These are phyloP conservation scores for Lithobates sylvaticus DNA, from an alignment of 2,797 vertebrate genomes.

Conservation along the genomic window DNA sequence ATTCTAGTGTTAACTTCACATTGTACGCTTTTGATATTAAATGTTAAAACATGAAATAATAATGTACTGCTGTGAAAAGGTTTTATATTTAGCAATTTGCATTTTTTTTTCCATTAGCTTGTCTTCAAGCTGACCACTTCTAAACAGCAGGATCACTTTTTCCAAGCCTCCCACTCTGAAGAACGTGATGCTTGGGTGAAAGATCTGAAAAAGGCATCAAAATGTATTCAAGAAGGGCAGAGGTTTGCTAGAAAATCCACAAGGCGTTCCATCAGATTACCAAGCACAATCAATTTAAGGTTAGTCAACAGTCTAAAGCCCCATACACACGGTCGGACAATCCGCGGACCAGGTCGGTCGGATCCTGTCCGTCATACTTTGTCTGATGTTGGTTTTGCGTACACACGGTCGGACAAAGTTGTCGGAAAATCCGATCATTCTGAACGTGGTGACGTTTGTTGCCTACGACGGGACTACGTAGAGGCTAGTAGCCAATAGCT, in stretches of 20 bases:
- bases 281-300: conserved; percentile 88
- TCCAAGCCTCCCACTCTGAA: conserved; percentile 91
- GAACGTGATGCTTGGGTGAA: conserved; percentile 93
- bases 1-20: too few species aligned
- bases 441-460: too few species aligned
- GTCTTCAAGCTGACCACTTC: conserved; percentile 89
- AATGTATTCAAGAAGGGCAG: conserved; percentile 84
- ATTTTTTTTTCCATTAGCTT: conserved; percentile 76
- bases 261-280: conserved; percentile 89
- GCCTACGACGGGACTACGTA: too few species aligned
- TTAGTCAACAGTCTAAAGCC: conserved; percentile 64
- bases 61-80: not conserved
- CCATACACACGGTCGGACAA: too few species aligned
- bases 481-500: too few species aligned
- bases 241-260: conserved; percentile 94
- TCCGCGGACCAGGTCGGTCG: too few species aligned
- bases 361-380: too few species aligned
- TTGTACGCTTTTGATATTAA: too few species aligned
- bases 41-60: not conserved
- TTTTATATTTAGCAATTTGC: not conserved
- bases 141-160: conserved; percentile 95
- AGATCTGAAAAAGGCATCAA: conserved; percentile 88
- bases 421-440: too few species aligned
- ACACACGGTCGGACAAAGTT: too few species aligned
- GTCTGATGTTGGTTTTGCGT: too few species aligned